Conservation (phyloP, 2,113 vertebrate species). For the Sinocyclocheilus rhinocerous region DNA sequence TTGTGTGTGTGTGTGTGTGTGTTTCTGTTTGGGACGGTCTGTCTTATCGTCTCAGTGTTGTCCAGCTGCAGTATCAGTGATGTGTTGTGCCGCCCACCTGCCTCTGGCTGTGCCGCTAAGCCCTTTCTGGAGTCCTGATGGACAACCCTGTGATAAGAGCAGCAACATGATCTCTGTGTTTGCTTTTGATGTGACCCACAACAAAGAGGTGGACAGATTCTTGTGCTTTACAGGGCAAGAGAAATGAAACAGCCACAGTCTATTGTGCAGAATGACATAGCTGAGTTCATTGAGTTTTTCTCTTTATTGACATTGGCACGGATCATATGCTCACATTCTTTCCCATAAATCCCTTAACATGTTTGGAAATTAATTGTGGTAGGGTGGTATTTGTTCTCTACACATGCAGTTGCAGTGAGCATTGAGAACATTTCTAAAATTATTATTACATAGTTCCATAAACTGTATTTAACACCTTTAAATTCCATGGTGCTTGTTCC, state of each 20-base stretch:
- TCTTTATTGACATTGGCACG: background rate
- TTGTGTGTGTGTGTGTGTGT: background rate
- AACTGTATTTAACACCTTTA: background rate
- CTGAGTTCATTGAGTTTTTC: background rate
- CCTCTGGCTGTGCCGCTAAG: constrained; percentile 62
- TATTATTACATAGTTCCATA: background rate
- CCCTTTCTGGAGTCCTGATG: constrained; percentile 67
- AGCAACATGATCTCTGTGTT: constrained; percentile 65
- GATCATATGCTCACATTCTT: background rate
- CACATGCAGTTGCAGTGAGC: background rate
- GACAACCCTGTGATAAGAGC: constrained; percentile 71
- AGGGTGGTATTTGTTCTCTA: background rate
- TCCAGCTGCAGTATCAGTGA: constrained; percentile 57
- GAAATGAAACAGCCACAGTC: background rate
- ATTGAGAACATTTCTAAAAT: background rate
- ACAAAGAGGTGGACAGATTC: constrained; percentile 47
- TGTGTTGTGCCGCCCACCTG: constrained; percentile 48
- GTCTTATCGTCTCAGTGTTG: constrained; percentile 44
- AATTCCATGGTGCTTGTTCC: background rate
- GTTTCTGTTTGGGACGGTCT: background rate
- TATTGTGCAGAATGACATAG: background rate
- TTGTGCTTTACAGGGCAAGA: constrained; percentile 38
- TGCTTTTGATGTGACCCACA: constrained; percentile 65
- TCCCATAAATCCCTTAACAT: background rate
- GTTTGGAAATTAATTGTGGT: background rate